A percentile compares a stretch with the other conserved stretches of the same genome.
These are phyloP conservation scores for Leucophenga maculata DNA, from an alignment of 2,888 invertebrate genomes.

Conservation along the genomic window DNA sequence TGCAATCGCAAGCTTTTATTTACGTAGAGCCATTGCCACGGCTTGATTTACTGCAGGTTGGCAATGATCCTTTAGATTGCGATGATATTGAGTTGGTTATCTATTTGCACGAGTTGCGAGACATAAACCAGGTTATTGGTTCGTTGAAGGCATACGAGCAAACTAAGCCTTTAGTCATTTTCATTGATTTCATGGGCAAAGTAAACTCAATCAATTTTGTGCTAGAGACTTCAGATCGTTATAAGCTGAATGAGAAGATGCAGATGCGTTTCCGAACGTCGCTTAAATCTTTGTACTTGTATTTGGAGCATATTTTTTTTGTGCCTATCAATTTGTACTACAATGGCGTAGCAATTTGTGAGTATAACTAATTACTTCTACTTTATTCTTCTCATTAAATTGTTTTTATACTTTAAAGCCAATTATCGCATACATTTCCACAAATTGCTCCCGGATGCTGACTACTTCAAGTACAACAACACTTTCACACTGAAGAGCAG, in stretches of 20 bases:
- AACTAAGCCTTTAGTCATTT: constrained; percentile 42
- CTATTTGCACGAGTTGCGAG: constrained; percentile 58
- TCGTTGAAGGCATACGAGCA: constrained; percentile 28
- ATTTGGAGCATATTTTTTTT: constrained; percentile 72
- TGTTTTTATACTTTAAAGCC: constrained; percentile 42
- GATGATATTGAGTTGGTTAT: constrained; percentile 67
- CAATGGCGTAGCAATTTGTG: constrained; percentile 69
- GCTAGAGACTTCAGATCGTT: constrained; percentile 62
- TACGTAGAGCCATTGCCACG: constrained; percentile 66
- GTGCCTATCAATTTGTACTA: constrained; percentile 72
- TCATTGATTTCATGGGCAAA: constrained; percentile 67
- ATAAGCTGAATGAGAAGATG: constrained; percentile 72
- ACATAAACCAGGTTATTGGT: constrained; percentile 57
- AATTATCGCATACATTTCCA: constrained; percentile 60
- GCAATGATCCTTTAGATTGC: constrained; percentile 63
- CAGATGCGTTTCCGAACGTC: constrained; percentile 73
- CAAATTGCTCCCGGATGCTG: constrained; percentile 52
- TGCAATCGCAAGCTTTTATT: constrained; percentile 66
- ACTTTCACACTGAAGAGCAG: constrained; percentile 40
- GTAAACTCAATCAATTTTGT: constrained; percentile 59
- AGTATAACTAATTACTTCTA: constrained; percentile 1
- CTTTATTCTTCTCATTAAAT: background rate
- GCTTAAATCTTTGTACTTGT: constrained; percentile 69
- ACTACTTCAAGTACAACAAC: constrained; percentile 44
- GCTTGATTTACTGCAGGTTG: constrained; percentile 69